These are phyloP conservation scores for Orthosia incerta DNA, from an alignment of 2,888 invertebrate species.

Conservation along the genomic window DNA sequence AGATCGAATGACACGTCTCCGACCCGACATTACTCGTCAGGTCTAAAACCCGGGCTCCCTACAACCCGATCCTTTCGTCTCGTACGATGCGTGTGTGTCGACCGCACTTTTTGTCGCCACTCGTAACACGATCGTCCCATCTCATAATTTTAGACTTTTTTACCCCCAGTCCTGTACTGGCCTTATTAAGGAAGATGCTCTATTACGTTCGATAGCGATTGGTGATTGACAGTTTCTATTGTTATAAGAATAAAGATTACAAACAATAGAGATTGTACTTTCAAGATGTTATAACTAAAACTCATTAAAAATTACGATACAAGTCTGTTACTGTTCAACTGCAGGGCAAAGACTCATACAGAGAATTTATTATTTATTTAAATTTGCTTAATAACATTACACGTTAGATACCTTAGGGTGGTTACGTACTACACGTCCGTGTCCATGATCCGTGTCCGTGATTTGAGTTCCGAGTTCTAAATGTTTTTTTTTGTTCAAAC, in stretches of 20 bases:
- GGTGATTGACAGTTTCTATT: conserved; percentile 79
- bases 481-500: too few relatives aligned
- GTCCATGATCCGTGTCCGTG: too few relatives aligned
- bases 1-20: conserved; percentile 60
- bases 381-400: too few relatives aligned
- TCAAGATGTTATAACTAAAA: neutral
- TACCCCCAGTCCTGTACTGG: conserved; percentile 69
- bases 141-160: conserved; percentile 88
- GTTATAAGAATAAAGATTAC: conserved; percentile 55
- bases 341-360: too few relatives aligned
- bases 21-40: conserved; percentile 60
- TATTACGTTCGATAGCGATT: conserved; percentile 75
- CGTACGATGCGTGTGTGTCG: conserved; percentile 77
- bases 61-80: conserved; percentile 70
- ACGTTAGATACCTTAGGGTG: too few relatives aligned
- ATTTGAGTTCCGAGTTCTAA: too few relatives aligned
- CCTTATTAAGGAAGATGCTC: conserved; percentile 82
- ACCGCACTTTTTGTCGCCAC: conserved; percentile 78
- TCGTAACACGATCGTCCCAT: conserved; percentile 88
- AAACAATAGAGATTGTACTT: neutral
- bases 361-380: too few relatives aligned
- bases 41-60: conserved; percentile 63
- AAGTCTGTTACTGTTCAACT: too few relatives aligned
- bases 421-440: too few relatives aligned
- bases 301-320: too few relatives aligned